phyloP scores from a whole-genome alignment of 2,797 vertebrate genomes.

The Molossus molossus region DNA sequence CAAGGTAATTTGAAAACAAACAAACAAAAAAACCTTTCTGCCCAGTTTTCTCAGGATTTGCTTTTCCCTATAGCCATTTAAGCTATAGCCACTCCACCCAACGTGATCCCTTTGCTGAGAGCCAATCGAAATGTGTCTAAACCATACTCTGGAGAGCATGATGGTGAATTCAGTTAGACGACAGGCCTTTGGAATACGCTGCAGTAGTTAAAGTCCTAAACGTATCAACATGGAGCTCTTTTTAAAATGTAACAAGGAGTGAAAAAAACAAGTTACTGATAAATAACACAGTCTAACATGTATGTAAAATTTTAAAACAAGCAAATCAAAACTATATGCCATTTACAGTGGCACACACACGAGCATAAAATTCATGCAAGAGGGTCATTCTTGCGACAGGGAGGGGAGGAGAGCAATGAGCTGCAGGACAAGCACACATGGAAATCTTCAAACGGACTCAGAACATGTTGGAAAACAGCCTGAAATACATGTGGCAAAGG shows the following conservation, averaged over 20 bases:
- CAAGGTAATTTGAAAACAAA: not conserved
- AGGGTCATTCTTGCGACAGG: not conserved
- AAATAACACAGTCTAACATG: not conserved
- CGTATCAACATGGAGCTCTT: not conserved
- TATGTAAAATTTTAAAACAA: slow-evolving; percentile 24
- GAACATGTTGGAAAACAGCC: not conserved
- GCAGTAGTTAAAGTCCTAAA: not conserved
- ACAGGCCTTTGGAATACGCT: not conserved
- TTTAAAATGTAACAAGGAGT: not conserved
- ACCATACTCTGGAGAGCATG: not conserved
- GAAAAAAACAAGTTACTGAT: not conserved
- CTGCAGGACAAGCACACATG: not conserved
- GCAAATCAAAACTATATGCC: not conserved
- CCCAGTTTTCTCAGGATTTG: not conserved
- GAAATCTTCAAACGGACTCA: not conserved
- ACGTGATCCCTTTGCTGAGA: not conserved
- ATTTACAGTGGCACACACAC: not conserved
- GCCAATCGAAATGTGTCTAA: not conserved
- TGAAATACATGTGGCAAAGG: slow-evolving; percentile 1
- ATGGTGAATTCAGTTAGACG: not conserved
- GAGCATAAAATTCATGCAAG: not conserved
- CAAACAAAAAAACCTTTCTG: not conserved
- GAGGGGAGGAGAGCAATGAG: not conserved
- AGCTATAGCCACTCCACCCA: not conserved
- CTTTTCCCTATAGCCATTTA: not conserved